Evolutionary conservation across 2,888 invertebrate genomes (phyloP).

Genomic region (Alloplasta piceator): DNA sequence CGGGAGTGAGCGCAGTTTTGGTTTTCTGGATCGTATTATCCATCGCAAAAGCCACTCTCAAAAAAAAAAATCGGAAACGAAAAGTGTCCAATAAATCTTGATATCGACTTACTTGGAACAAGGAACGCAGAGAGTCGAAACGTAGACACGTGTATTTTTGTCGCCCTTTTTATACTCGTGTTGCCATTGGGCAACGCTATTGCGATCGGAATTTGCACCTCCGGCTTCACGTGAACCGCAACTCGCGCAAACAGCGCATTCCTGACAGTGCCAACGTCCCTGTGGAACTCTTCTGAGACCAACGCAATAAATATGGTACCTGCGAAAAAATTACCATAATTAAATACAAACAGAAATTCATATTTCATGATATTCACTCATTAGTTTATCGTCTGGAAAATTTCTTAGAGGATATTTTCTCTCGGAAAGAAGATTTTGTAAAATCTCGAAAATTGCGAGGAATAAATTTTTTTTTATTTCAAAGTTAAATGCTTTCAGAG

Average conservation of each 20-base stretch:
- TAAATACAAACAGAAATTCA: neutral
- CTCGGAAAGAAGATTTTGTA: neutral
- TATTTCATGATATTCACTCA: neutral
- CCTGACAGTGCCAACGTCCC: conserved; percentile 95
- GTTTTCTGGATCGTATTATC: conserved; percentile 36
- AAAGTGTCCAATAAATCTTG: neutral
- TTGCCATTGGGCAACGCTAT: conserved; percentile 84
- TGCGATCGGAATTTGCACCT: conserved; percentile 81
- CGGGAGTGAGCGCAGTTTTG: conserved; percentile 38
- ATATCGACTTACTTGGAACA: conserved; percentile 86
- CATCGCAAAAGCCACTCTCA: conserved; percentile 50
- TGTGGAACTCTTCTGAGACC: conserved; percentile 91
- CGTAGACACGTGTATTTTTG: conserved; percentile 83
- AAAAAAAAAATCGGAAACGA: conserved; percentile 10
- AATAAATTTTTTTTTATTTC: conserved; percentile 18
- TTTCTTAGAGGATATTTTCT: no score
- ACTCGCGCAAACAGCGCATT: conserved; percentile 88
- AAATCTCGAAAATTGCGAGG: conserved; percentile 20
- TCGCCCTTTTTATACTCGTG: conserved; percentile 85
- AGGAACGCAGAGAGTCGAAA: conserved; percentile 87
- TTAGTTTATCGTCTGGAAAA: no score
- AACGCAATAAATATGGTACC: conserved; percentile 95
- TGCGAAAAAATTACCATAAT: conserved; percentile 67
- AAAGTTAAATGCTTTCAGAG: conserved; percentile 5
- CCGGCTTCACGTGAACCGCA: conserved; percentile 84